Conservation (phyloP, 2,888 invertebrate genomes). For the Dasypolia templi region DNA sequence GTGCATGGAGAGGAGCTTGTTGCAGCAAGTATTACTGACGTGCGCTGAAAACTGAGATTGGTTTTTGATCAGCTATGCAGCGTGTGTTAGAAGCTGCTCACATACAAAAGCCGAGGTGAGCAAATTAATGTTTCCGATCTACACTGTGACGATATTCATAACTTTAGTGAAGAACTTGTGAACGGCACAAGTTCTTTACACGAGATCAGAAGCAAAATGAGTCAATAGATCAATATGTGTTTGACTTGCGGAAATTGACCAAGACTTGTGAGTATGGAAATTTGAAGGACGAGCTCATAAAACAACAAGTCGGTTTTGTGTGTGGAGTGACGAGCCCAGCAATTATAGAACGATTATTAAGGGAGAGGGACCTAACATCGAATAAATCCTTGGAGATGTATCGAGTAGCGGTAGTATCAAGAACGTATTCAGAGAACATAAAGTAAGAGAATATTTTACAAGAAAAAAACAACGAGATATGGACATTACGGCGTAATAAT, state of each 20-base stretch:
- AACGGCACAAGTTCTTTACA: background rate
- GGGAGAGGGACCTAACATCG: background rate
- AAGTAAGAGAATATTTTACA: too few species aligned
- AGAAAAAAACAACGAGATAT: too few species aligned
- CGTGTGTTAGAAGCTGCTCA: background rate
- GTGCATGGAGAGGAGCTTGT: constrained; percentile 36
- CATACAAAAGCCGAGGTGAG: background rate
- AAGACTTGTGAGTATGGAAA: background rate
- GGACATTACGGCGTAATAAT: too few species aligned
- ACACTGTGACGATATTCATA: too few species aligned
- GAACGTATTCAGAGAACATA: too few species aligned
- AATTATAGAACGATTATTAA: background rate
- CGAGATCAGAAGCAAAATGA: background rate
- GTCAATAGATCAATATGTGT: background rate
- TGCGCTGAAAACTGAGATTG: background rate
- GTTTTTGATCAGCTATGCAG: constrained; percentile 23
- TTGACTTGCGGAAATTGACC: background rate
- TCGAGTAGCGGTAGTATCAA: background rate
- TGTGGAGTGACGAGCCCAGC: too few species aligned
- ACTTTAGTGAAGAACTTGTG: too few species aligned
- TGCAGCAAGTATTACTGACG: constrained; percentile 20
- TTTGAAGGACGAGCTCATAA: background rate
- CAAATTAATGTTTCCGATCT: constrained; percentile 23
- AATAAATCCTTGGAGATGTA: background rate
- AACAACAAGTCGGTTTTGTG: background rate